Evolutionary conservation across 2,113 vertebrate genomes (phyloP), one percentile per base, ranked within the genome.

Genomic region (Labeo rohita): DNA sequence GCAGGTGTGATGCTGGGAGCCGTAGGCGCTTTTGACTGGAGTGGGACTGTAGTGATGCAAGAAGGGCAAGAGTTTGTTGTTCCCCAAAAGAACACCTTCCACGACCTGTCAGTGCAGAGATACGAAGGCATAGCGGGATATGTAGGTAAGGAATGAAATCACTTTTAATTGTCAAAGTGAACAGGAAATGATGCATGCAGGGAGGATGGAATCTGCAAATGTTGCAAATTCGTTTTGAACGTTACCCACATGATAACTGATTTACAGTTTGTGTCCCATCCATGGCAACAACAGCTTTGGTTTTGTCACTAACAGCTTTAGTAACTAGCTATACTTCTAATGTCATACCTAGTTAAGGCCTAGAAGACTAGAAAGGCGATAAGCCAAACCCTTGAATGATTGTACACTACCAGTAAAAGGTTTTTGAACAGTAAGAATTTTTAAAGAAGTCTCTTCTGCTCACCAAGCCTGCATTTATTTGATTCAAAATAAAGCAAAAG

Each of bases 1-100:
- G 96, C 97, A 0, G 97, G 95, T 87, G 66, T 98, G 88, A 95
- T 99, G 94, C 95, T 99, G 50, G 98, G 98, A 88, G 98, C 98
- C 8, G 98, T 99, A 72, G 98, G 98, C 82, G 98, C 98, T 0
- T 99, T 97, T 85, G 96, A 99, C 82, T 99, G 98, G 98, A 99
- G 98, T 5, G 98, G 98, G 80, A 99, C 98, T 0, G 97, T 99
- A 13, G 90, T 99, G 15, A 97, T 98, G 97, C 93, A 96, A 23
- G 95, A 94, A 0, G 90, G 90, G 0, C 88, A 84, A 63, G 84
- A 50, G 43, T 88, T 90, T 4, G 59, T 96, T 18, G 90, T 94
- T 45, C 96, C 97, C 3, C 75, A 63, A 49, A 96, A 96, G 68
- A 90, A 88, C 5, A 90, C 95, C 75, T 99, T 99, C 87, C 94